Percentiles rank a stretch among this genome's conserved stretches.
Evolutionary conservation across 2,797 vertebrate species (phyloP).

Genomic region (Sciaenops ocellatus): DNA sequence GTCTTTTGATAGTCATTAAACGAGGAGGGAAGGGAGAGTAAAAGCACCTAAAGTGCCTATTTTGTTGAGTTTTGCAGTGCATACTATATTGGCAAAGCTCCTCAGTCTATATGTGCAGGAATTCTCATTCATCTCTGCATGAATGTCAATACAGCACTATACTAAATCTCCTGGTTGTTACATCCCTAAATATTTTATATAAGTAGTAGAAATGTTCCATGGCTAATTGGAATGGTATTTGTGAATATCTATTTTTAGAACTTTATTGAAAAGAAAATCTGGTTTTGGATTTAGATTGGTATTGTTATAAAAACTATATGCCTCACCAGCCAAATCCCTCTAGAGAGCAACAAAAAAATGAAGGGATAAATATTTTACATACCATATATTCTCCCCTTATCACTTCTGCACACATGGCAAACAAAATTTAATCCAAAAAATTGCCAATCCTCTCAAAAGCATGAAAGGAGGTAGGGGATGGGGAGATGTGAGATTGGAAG

Average conservation of each 20-base stretch:
- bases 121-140: not conserved
- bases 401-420: conserved; percentile 79
- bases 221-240: conserved; percentile 19
- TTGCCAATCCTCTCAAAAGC: conserved; percentile 74
- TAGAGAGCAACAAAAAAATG: conserved; percentile 66
- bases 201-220: conserved; percentile 5
- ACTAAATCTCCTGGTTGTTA: not conserved
- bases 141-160: not conserved
- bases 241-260: conserved; percentile 27
- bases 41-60: not conserved
- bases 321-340: conserved; percentile 65
- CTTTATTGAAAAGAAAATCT: conserved; percentile 16
- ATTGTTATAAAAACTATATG: conserved; percentile 44
- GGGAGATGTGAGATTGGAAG: conserved; percentile 62
- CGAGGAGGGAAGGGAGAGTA: not conserved
- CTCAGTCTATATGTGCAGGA: not conserved
- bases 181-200: not conserved
- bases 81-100: not conserved
- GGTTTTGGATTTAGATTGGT: conserved; percentile 35
- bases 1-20: conserved; percentile 31
- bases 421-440: conserved; percentile 80
- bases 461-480: conserved; percentile 45
- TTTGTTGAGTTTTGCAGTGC: not conserved
- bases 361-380: conserved; percentile 79
- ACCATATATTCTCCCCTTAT: conserved; percentile 75